phyloP scores from a whole-genome alignment of 2,888 invertebrate genomes.

The Arctia plantaginis region DNA sequence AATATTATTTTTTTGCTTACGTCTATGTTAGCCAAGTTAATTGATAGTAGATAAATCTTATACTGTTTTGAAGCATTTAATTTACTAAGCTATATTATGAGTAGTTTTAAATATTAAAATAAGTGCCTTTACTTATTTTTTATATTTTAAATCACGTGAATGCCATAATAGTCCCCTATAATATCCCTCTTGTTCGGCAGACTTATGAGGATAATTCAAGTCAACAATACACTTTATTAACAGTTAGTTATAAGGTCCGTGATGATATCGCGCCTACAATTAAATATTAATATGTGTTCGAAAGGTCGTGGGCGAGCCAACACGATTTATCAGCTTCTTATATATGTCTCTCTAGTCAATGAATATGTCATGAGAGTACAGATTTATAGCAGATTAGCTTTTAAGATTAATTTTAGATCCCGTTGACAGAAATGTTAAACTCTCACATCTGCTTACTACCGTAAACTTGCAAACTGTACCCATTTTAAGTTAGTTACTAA shows the following conservation, averaged over 20 bases:
- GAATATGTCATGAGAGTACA: constrained; percentile 28
- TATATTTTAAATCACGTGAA: neutral
- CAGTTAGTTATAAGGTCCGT: constrained; percentile 80
- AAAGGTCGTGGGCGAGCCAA: constrained; percentile 71
- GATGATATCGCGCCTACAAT: constrained; percentile 85
- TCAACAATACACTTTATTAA: constrained; percentile 85
- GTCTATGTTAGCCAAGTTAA: neutral
- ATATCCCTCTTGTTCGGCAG: constrained; percentile 66
- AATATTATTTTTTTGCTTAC: no score
- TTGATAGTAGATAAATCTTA: neutral
- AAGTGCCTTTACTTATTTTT: no score
- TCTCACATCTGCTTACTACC: neutral
- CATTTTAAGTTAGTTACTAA: neutral
- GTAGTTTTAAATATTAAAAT: no score
- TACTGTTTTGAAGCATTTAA: neutral
- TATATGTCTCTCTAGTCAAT: constrained; percentile 54
- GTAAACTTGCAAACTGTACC: neutral
- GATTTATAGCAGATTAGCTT: constrained; percentile 36
- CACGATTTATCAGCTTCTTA: constrained; percentile 71
- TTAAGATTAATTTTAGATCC: constrained; percentile 23
- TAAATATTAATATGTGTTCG: constrained; percentile 84
- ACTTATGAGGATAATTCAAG: constrained; percentile 83
- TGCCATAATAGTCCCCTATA: constrained; percentile 61
- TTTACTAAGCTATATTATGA: neutral
- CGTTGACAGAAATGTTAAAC: neutral